phyloP scores from a whole-genome alignment of 2,113 vertebrate genomes.

The Brachirus orientalis region DNA sequence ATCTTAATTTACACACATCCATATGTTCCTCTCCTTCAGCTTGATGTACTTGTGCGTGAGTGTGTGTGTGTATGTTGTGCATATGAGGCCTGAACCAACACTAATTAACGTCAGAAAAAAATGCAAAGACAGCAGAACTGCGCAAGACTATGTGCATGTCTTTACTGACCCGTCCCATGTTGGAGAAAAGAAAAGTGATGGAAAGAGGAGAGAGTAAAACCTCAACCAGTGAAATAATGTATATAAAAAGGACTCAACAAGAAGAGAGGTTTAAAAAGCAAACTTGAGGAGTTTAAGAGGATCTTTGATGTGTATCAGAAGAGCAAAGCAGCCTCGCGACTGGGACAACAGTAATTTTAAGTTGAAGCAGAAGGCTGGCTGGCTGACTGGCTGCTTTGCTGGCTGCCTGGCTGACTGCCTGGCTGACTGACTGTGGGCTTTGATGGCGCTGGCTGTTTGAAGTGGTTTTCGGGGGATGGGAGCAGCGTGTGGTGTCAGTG shows the following conservation, averaged over 20 bases:
- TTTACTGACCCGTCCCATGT: conserved; percentile 69
- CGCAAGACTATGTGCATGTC: conserved; percentile 69
- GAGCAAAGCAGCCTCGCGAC: conserved; percentile 79
- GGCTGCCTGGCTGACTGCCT: conserved; percentile 74
- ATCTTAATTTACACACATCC: conserved; percentile 46
- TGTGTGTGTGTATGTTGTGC: conserved; percentile 24
- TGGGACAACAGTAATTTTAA: conserved; percentile 84
- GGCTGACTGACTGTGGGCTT: conserved; percentile 78
- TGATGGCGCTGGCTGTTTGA: conserved; percentile 83
- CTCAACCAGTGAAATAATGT: conserved; percentile 70
- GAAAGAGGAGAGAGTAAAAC: conserved; percentile 62
- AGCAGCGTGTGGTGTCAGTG: conserved; percentile 85
- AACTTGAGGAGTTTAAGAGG: conserved; percentile 81
- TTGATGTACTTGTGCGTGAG: conserved; percentile 12
- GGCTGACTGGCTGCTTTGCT: conserved; percentile 71
- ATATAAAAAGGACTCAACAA: conserved; percentile 72
- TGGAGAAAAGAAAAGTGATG: conserved; percentile 41
- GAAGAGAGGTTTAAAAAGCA: conserved; percentile 81
- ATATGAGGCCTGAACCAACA: conserved; percentile 55
- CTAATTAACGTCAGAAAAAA: conserved; percentile 76
- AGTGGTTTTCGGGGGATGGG: conserved; percentile 85
- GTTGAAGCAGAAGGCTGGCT: conserved; percentile 85
- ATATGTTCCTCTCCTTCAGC: conserved; percentile 19
- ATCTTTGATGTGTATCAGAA: conserved; percentile 86
- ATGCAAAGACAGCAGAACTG: conserved; percentile 70